A percentile compares a stretch with the other conserved stretches of the same genome.
Evolutionary conservation across 2,113 vertebrate species (phyloP).

Genomic region (Hypomesus transpacificus): DNA sequence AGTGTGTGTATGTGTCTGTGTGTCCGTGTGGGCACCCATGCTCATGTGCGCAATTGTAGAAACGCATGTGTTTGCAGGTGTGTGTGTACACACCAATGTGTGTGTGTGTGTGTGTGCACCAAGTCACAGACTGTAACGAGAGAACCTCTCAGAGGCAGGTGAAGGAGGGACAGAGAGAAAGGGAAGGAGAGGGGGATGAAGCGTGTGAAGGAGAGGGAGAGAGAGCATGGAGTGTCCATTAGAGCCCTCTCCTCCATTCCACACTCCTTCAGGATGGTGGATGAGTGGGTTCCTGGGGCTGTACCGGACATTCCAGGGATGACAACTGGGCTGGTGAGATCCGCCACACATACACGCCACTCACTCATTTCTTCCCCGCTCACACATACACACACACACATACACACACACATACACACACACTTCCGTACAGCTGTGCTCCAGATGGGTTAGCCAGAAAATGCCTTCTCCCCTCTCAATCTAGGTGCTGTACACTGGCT

Average conservation of each 20-base stretch:
- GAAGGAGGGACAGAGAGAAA: neutral
- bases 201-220: neutral
- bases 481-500: conserved; percentile 35
- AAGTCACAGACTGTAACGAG: neutral
- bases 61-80: neutral
- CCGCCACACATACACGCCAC: neutral
- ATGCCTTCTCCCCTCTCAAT: conserved; percentile 38
- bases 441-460: conserved; percentile 59
- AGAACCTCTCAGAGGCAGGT: neutral
- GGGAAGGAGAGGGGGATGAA: neutral
- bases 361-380: neutral
- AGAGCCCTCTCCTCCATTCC: neutral
- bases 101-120: neutral
- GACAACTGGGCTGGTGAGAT: conserved; percentile 21
- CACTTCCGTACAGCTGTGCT: conserved; percentile 49
- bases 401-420: conserved; percentile 22
- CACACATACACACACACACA: conserved; percentile 12
- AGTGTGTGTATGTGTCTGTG: conserved; percentile 3
- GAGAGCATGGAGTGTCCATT: conserved; percentile 2
- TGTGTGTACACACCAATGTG: neutral
- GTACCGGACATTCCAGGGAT: conserved; percentile 9
- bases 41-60: neutral
- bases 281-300: conserved; percentile 11
- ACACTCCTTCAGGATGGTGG: conserved; percentile 18
- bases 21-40: neutral